Conservation (phyloP, 2,888 invertebrate species). For the Polydesmus complanatus region DNA sequence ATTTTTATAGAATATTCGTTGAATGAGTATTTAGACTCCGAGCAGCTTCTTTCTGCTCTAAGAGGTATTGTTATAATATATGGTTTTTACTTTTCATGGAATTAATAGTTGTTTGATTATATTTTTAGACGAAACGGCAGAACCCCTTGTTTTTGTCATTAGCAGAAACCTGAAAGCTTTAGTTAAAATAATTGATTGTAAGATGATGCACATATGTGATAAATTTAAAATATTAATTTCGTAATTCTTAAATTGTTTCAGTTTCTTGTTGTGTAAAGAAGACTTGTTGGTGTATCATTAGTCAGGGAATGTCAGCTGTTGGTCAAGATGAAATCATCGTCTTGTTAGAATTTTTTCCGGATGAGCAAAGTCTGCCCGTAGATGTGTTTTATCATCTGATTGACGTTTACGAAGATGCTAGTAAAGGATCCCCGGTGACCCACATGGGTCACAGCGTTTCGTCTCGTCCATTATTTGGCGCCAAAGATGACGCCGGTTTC, state of each 20-base stretch:
- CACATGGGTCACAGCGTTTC: conserved; percentile 55
- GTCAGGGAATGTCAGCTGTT: conserved; percentile 59
- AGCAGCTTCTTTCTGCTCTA: conserved; percentile 39
- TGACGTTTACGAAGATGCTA: conserved; percentile 47
- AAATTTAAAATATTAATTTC: neutral
- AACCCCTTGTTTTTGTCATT: conserved; percentile 53
- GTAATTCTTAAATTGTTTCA: conserved; percentile 27
- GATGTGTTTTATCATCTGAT: conserved; percentile 62
- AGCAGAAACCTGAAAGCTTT: conserved; percentile 58
- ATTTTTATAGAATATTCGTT: conserved; percentile 39
- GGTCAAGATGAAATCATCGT: conserved; percentile 71
- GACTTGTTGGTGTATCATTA: conserved; percentile 59
- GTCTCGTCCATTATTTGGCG: conserved; percentile 46
- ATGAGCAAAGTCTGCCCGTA: conserved; percentile 47
- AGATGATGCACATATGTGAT: conserved; percentile 40
- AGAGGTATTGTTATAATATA: conserved; percentile 22
- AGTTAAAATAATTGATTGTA: conserved; percentile 58
- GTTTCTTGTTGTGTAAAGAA: conserved; percentile 63
- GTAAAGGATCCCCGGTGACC: conserved; percentile 41
- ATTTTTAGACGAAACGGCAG: conserved; percentile 40
- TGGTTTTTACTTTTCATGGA: neutral
- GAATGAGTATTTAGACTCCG: conserved; percentile 42
- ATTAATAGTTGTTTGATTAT: conserved; percentile 1
- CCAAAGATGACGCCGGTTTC: conserved; percentile 63
- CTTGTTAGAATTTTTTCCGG: conserved; percentile 48